A percentile compares a stretch with the other conserved stretches of the same genome.
These are phyloP conservation scores for Polyodon spathula DNA, from an alignment of 2,113 vertebrate species.

Conservation along the genomic window DNA sequence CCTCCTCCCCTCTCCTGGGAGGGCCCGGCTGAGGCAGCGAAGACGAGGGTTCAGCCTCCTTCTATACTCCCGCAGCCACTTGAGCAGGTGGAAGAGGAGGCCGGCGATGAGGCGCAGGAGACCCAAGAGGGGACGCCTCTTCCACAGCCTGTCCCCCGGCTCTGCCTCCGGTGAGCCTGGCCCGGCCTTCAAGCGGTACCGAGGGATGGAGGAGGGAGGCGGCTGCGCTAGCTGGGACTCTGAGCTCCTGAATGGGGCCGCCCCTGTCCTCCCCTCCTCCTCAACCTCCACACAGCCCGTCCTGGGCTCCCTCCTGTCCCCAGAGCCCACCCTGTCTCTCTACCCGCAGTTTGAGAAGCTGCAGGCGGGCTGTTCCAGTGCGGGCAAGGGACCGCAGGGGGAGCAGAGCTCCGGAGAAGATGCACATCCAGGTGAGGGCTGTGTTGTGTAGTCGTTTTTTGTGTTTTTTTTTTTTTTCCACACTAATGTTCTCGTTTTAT, in stretches of 20 bases:
- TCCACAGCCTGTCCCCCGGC: conserved; percentile 33
- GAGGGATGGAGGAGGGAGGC: conserved; percentile 16
- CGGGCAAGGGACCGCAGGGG: neutral
- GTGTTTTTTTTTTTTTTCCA: too few species aligned
- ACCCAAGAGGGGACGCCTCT: conserved; percentile 38
- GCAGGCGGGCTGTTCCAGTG: conserved; percentile 2
- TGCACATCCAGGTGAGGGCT: neutral
- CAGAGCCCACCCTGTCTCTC: conserved; percentile 35
- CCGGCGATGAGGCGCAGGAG: conserved; percentile 36
- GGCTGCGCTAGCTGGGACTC: conserved; percentile 11
- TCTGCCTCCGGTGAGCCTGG: conserved; percentile 33
- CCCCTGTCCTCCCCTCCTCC: conserved; percentile 13
- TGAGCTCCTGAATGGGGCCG: conserved; percentile 3
- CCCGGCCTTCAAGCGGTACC: conserved; percentile 31
- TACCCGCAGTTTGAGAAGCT: conserved; percentile 22
- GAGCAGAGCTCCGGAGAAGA: neutral
- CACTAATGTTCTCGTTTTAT: too few species aligned
- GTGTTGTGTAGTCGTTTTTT: too few species aligned
- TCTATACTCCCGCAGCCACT: conserved; percentile 69
- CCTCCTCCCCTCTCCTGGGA: conserved; percentile 12
- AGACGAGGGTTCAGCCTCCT: conserved; percentile 43
- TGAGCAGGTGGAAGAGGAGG: conserved; percentile 50
- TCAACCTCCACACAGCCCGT: conserved; percentile 33
- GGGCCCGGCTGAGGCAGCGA: conserved; percentile 30
- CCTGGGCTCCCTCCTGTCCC: conserved; percentile 41